phyloP scores from a whole-genome alignment of 2,113 vertebrate genomes.

The human (Homo sapiens) region DNA sequence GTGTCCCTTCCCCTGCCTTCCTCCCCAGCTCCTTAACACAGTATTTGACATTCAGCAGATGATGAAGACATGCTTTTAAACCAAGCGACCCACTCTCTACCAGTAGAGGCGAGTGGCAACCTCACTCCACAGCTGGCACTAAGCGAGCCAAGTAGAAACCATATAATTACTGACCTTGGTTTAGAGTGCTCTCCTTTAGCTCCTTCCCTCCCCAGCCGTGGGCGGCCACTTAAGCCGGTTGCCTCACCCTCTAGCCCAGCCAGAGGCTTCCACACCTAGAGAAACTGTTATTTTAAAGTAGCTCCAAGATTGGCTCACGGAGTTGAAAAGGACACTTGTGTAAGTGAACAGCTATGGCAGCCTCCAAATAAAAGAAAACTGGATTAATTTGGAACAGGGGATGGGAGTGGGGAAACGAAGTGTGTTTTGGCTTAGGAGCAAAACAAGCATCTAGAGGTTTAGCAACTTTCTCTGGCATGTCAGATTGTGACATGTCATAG shows the following conservation, averaged over 20 bases:
- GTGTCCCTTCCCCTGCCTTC: too few relatives aligned
- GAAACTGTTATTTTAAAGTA: conserved; percentile 47
- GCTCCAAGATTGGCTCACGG: background rate
- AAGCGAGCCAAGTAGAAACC: conserved; percentile 34
- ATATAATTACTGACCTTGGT: conserved; percentile 44
- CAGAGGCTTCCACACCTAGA: conserved; percentile 35
- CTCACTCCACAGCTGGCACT: background rate
- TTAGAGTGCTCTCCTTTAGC: background rate
- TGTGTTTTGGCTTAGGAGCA: background rate
- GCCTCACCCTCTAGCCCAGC: background rate
- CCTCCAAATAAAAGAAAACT: conserved; percentile 37
- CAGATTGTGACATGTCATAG: background rate
- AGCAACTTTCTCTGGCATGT: background rate
- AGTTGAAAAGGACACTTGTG: conserved; percentile 1
- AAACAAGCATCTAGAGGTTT: background rate
- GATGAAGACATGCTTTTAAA: conserved; percentile 29
- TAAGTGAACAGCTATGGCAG: conserved; percentile 39
- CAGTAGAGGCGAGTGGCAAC: background rate
- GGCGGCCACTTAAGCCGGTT: conserved; percentile 37
- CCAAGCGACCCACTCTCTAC: background rate
- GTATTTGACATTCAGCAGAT: background rate
- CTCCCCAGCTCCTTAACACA: background rate
- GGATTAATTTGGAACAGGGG: background rate
- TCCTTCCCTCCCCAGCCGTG: background rate
- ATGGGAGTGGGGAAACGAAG: background rate